A percentile compares a stretch with the other conserved stretches of the same genome.
phyloP scores from a whole-genome alignment of 2,113 vertebrate species.

The Triplophysa rosa region DNA sequence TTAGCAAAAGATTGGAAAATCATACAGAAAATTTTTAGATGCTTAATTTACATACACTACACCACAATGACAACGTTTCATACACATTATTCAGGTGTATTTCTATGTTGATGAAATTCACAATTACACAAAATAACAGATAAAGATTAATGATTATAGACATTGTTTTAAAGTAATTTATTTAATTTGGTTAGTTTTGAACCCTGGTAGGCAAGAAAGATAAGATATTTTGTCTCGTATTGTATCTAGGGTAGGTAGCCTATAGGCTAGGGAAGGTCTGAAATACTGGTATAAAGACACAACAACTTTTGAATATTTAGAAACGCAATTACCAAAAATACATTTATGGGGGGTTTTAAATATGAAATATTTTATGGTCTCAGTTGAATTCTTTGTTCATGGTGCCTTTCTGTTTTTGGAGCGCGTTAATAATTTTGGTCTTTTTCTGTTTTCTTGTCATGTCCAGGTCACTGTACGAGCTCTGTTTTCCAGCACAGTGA shows the following conservation, averaged over 20 bases:
- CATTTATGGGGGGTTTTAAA: too few species aligned
- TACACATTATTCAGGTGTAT: neutral
- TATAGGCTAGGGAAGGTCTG: too few species aligned
- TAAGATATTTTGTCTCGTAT: too few species aligned
- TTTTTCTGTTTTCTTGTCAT: conserved; percentile 8
- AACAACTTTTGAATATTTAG: neutral
- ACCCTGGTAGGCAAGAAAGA: neutral
- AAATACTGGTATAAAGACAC: neutral
- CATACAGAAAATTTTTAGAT: neutral
- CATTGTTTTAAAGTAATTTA: neutral
- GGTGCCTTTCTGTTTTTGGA: neutral
- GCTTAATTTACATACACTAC: neutral
- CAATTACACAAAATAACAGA: neutral
- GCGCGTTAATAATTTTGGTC: neutral
- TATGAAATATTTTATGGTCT: too few species aligned
- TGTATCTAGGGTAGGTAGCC: too few species aligned
- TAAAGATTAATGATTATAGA: neutral
- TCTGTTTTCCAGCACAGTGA: conserved; percentile 53
- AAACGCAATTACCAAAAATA: neutral
- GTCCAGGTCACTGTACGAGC: conserved; percentile 67
- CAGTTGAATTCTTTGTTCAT: neutral
- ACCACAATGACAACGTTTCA: neutral
- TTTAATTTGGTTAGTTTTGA: neutral
- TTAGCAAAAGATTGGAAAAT: neutral
- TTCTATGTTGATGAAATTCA: neutral